These are phyloP conservation scores for Drosophila colorata DNA, from an alignment of 2,888 invertebrate species.

Conservation along the genomic window DNA sequence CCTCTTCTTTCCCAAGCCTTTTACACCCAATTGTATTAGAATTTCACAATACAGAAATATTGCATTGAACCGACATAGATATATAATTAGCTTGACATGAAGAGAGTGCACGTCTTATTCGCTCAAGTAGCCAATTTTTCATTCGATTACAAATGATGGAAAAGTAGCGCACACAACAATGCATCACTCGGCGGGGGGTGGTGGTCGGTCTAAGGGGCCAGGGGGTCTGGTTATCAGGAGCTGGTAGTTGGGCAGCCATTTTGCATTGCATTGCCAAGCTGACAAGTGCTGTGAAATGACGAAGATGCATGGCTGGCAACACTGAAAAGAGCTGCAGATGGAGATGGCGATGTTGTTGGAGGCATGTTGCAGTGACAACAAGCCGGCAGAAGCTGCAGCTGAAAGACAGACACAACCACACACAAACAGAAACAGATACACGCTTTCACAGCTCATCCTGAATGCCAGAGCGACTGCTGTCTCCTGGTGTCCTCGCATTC, in stretches of 20 bases:
- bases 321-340: constrained; percentile 2
- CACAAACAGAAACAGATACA: constrained; percentile 11
- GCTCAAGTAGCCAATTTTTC: constrained; percentile 25
- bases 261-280: constrained; percentile 61
- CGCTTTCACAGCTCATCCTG: constrained; percentile 33
- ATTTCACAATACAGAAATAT: background rate
- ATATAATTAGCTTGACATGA: constrained; percentile 35
- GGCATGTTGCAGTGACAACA: constrained; percentile 72
- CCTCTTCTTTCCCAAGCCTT: background rate
- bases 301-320: constrained; percentile 68
- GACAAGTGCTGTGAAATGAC: constrained; percentile 77
- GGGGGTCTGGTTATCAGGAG: constrained; percentile 22
- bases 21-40: too few species aligned
- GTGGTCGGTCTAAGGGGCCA: too few species aligned
- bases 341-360: constrained; percentile 6
- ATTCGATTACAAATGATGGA: constrained; percentile 43
- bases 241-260: constrained; percentile 41
- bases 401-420: constrained; percentile 41
- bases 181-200: constrained; percentile 17
- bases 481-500: constrained; percentile 13
- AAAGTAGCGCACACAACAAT: constrained; percentile 43
- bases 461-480: constrained; percentile 13
- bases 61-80: constrained; percentile 12
- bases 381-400: constrained; percentile 47
- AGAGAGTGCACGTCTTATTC: constrained; percentile 15